Base-by-base conservation (phyloP, 2,113 vertebrate species). In the Clarias gariepinus region DNA sequence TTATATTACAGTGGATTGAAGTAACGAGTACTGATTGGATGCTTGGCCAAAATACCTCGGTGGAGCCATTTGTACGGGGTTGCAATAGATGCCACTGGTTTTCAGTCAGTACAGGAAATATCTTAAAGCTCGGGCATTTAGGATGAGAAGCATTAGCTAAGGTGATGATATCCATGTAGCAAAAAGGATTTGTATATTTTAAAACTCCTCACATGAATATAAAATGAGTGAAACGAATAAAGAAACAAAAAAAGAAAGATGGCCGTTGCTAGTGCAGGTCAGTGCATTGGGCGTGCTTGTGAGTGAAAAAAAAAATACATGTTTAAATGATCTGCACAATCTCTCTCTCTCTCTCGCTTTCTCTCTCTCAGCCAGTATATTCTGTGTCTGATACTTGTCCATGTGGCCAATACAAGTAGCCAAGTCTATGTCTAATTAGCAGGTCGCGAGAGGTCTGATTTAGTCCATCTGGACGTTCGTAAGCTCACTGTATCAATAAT, bases 1-100 rank as follows among this genome's bases (percentile, higher is more conserved):
- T 91, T 83, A 82, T 90, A 92, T 94, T 91, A 92, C 86, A 82
- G 60, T 90, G 86, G 86, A 91, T 86, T 92, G 88, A 90, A 91
- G 89, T 80, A 73, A 79, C 89, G 90, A 81, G 78, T 83, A 28
- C 83, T 57, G 83, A 87, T 87, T 84, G 58, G 73, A 73, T 85
- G 73, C 74, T 74, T 11, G 28, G 78, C 60, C 13, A 76, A 86
- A 83, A 86, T 68, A 79, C 36, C 33, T 63, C 64, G 55, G 16
- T 28, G 87, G 87, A 68, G 41, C 13, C 60, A 61, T 81, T 61
- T 81, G 41, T 63, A 52, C 25, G 15, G n/a, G 28, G 57, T 36
- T 61, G 78, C 69, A 86, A 84, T 89, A 64, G 79, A 88, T 89
- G 71, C 85, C n/a, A 86, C 89, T 69, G 47, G 82, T 41, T 81